phyloP scores from a whole-genome alignment of 2,888 invertebrate species.

The Ennomos erosarius region DNA sequence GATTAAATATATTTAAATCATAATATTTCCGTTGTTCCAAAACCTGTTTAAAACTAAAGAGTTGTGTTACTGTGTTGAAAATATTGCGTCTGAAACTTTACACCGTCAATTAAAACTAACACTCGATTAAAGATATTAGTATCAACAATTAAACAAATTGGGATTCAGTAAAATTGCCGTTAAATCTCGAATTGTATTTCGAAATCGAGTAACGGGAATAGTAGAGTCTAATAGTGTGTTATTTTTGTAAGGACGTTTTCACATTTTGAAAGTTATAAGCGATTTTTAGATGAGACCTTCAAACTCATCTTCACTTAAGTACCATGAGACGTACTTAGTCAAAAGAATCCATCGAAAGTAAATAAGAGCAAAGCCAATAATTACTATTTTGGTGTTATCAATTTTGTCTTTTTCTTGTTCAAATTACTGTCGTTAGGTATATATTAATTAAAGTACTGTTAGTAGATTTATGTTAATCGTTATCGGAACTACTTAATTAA shows the following conservation, averaged over 20 bases:
- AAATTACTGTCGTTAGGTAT: too few species aligned
- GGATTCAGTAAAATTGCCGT: slow-evolving; percentile 22
- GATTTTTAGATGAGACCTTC: background rate
- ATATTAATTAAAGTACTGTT: too few species aligned
- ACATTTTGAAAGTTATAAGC: background rate
- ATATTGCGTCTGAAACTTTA: slow-evolving; percentile 2
- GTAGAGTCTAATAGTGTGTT: background rate
- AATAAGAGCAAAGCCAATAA: too few species aligned
- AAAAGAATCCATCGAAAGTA: too few species aligned
- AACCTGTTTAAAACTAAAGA: too few species aligned
- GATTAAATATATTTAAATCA: too few species aligned
- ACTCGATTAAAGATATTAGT: slow-evolving; percentile 26
- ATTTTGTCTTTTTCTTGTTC: too few species aligned
- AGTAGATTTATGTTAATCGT: too few species aligned
- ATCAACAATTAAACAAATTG: slow-evolving; percentile 33
- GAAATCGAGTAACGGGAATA: slow-evolving; percentile 21
- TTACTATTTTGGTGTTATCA: background rate
- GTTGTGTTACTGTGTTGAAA: background rate
- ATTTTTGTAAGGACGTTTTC: slow-evolving; percentile 1
- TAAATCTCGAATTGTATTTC: slow-evolving; percentile 21
- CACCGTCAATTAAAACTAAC: slow-evolving; percentile 25
- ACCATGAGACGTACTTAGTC: too few species aligned
- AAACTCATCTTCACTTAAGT: too few species aligned
- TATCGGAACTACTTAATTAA: too few species aligned
- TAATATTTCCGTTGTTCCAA: too few species aligned